Base-by-base conservation (phyloP, 1,140 invertebrate species). In the Drosophila arawakana region DNA sequence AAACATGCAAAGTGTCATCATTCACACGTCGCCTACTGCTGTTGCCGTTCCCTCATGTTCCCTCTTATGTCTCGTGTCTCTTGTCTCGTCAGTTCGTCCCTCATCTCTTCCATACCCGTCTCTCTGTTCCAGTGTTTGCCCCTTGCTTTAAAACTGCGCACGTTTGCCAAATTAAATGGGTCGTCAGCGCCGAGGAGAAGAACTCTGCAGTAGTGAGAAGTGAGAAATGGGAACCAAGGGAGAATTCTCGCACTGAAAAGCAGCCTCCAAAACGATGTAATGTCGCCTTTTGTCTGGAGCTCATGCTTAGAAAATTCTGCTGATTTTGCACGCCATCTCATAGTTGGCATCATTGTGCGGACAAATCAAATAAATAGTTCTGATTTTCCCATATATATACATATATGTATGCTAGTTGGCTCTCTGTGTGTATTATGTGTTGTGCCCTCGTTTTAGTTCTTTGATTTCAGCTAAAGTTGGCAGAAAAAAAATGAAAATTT, bases 1-100 rank as follows among this genome's bases (percentile, higher is more conserved):
- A 89, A 89, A 89, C 84, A 89, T 90, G 79, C 86, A 90, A 90
- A 90, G 85, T 90, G 86, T 90, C 86, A 90, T 90, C 85, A 90
- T 90, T 90, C 85, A 90, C 85, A 90, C 85, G 86, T 90, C 82
- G 76, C 76, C 63, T 55, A 61, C 59, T 69, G 62, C 55, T 69
- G 69, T 39, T 30, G 25, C 25, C 25, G 25, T 6, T 30, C 25
- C 4, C 25, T 25, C 25, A 25, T 25, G 25, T 15, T 15, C 15
- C 18, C 18, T 30, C 25, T 30, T 2, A 6, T 30, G 25, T 30
- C 25, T 30, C 25, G 25, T 30, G 25, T 30, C 25, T 30, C 25
- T 30, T 30, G 25, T 30, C 25, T 30, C 25, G 25, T 6, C 25
- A 30, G 25, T 30, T 30, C 25, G 3, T 5, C 25, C 25, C 25